These are phyloP conservation scores for Diarsia rubi DNA, from an alignment of 2,888 invertebrate species.

Conservation along the genomic window DNA sequence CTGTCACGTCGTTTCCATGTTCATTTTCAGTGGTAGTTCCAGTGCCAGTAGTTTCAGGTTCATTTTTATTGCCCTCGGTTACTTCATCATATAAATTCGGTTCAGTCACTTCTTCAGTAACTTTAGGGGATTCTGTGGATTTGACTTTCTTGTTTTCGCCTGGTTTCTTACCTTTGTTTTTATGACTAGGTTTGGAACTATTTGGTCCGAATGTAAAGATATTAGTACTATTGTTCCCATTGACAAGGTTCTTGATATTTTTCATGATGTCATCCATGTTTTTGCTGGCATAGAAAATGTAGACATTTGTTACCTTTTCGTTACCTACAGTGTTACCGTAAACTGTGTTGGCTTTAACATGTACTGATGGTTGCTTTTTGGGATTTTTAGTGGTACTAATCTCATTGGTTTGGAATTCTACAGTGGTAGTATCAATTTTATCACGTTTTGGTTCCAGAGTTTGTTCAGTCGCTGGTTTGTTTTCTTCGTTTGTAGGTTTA, in stretches of 20 bases:
- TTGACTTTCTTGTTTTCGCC: not conserved
- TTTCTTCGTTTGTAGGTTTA: not conserved
- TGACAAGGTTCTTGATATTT: constrained; percentile 58
- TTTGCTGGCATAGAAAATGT: constrained; percentile 74
- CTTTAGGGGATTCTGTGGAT: constrained; percentile 12
- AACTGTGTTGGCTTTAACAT: constrained; percentile 69
- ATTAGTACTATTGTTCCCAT: constrained; percentile 56
- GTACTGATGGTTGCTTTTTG: constrained; percentile 31
- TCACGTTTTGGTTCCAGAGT: not conserved
- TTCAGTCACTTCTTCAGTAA: constrained; percentile 24
- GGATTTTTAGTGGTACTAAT: constrained; percentile 22
- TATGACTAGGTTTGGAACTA: constrained; percentile 5
- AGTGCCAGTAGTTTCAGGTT: not conserved
- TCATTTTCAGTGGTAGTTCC: constrained; percentile 14
- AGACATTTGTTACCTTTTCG: constrained; percentile 80
- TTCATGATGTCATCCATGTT: constrained; percentile 60
- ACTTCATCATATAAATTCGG: constrained; percentile 6
- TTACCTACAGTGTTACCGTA: constrained; percentile 76
- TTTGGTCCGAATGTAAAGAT: constrained; percentile 55
- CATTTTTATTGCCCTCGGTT: not conserved
- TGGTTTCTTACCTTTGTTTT: not conserved
- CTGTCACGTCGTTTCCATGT: not conserved
- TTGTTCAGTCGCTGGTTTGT: not conserved
- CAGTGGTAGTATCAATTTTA: not conserved
- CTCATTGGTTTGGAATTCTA: not conserved